Base-by-base conservation (phyloP, 2,113 vertebrate species). In the Himantopus leucocephalus region DNA sequence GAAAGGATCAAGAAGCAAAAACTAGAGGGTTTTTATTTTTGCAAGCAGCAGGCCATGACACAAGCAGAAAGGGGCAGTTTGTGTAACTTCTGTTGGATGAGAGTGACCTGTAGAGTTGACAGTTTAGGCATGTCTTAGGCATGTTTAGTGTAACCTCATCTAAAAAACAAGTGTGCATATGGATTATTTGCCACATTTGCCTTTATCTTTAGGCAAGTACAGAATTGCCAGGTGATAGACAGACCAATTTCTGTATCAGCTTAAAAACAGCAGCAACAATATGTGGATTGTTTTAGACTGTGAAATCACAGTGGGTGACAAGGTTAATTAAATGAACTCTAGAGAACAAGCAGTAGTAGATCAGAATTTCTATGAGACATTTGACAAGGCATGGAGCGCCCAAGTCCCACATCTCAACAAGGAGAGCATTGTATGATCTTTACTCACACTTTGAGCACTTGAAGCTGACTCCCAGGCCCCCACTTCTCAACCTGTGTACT, bases 241-340 rank as follows among this genome's bases (percentile, higher is more conserved):
- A 60, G 14, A 79, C 26, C 15, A 81, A 70, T 90, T 92, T 87
- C 22, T 95, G 30, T 68, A 75, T 68, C 56, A 74, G 37, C 72
- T 77, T 88, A 77, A 85, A 91, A 93, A 9, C 45, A 80, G 37
- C 41, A 76, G 23, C 34, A 87, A 62, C 39, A 75, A 32, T 66
- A 85, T 72, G 35, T 64, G 80, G 58, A 71, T 81, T 94, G 48
- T 63, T 92, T 95, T 80, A 75, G 80, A 59, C 47, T 96, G 77
- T 92, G 79, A 91, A 94, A 72, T 84, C 93, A 73, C 62, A 86
- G 48, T 59, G 63, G 48, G 53, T 91, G 30, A 89, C 20, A 20
- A 19, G 43, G 45, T 89, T 89, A 96, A 76, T 90, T 83, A 90
- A 86, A 72, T 20, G 52, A 88, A 74, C 62, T 63, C 37, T 43